Base-by-base conservation (phyloP, 2,888 invertebrate species). In the Sthenelais limicola region DNA sequence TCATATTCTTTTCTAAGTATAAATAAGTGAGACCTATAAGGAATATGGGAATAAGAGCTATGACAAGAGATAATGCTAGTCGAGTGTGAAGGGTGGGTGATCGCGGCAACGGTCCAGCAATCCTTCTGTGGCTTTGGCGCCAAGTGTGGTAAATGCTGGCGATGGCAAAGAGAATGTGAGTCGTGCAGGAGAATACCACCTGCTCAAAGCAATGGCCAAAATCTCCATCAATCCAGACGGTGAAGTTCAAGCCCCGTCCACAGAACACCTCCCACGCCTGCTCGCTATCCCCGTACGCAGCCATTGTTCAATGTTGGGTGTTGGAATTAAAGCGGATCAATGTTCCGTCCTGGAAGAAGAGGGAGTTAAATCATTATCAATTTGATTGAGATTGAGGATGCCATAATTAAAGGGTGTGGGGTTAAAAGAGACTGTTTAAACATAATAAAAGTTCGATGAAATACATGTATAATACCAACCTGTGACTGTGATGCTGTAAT, bases 191-290 rank as follows among this genome's bases (percentile, higher is more conserved):
- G 48, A 97, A 90, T 83, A 92, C 92, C 68, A 95, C 88, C 87
- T 94, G 92, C 87, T 95, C 94, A 85, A 96, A 96, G 87, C 96
- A 97, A 73, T 92, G 89, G 72, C 94, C 92, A 81, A 96, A 90
- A 88, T 95, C 94, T 38, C 91, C 90, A 43, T 91, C 67, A 32
- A 48, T 43, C 67, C 67, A 67, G 28, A 67, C 67, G 15, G 67
- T 67, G 32, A 67, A 67, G 48, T 47, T 30, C 15, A 67, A 47
- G 9, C 67, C 67, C 3, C 67, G 67, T n/a, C 67, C 67, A 28
- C 67, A 67, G 48, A 67, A 30, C 1, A 48, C 48, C 12, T 47
- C 67, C 67, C 67, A 67, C 28, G 30, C 49, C 67, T 48, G 48
- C 32, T 67, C 38, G 24, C 26, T 28, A 15, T 35, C 38, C 24